phyloP scores from a whole-genome alignment of 2,113 vertebrate species.

The Aphyosemion australe region DNA sequence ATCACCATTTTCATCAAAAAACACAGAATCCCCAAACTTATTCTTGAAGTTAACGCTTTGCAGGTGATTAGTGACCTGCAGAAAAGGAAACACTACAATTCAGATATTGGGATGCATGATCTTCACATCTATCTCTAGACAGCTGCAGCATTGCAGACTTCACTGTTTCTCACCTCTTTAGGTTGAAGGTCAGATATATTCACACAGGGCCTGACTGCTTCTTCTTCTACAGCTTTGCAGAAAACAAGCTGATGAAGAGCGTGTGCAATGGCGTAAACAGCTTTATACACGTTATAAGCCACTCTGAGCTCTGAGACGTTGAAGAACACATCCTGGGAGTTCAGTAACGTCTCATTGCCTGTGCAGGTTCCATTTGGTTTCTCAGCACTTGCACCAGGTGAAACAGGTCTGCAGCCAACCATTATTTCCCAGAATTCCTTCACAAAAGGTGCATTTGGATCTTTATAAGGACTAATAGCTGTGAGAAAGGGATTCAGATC shows the following conservation, averaged over 20 bases:
- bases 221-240: constrained; percentile 51
- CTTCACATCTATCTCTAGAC: neutral
- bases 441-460: constrained; percentile 59
- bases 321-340: constrained; percentile 72
- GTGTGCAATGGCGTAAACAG: constrained; percentile 79
- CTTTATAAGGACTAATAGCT: constrained; percentile 59
- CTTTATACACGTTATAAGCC: constrained; percentile 79
- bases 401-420: constrained; percentile 60
- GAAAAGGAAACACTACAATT: neutral
- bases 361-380: constrained; percentile 46
- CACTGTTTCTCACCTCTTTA: constrained; percentile 57
- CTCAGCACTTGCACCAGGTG: neutral
- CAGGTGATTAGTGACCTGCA: constrained; percentile 69
- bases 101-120: no score
- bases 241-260: constrained; percentile 74
- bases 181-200: constrained; percentile 69
- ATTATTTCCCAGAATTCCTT: constrained; percentile 75
- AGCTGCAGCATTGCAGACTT: neutral
- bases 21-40: constrained; percentile 70
- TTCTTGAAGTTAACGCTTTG: constrained; percentile 72
- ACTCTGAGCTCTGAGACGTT: constrained; percentile 77
- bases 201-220: constrained; percentile 48
- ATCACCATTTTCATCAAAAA: constrained; percentile 77
- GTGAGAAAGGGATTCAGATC: constrained; percentile 68
- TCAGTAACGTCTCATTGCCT: constrained; percentile 66